phyloP scores from a whole-genome alignment of 2,797 vertebrate species.

The Crocodylus rhombifer region DNA sequence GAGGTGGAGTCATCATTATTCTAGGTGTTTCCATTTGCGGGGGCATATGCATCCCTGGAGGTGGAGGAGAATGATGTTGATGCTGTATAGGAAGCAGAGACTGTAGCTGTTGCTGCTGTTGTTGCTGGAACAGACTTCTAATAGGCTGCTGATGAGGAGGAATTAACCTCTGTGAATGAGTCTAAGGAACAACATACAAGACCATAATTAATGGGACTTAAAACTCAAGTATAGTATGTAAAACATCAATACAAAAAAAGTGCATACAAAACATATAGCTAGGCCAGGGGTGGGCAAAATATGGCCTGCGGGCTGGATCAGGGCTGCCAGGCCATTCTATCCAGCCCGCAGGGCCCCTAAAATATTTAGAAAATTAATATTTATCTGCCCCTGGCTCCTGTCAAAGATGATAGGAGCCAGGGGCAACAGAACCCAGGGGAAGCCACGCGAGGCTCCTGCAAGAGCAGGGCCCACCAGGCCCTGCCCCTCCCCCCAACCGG shows the following conservation, averaged over 20 bases:
- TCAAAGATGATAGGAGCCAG: too few species aligned
- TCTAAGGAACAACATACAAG: slow-evolving; percentile 76
- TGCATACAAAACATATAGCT: too few species aligned
- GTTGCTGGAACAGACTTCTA: slow-evolving; percentile 83
- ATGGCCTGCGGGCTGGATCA: too few species aligned
- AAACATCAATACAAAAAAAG: slow-evolving; percentile 25
- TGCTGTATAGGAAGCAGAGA: slow-evolving; percentile 92
- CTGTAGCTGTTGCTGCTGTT: slow-evolving; percentile 86
- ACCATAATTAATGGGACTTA: slow-evolving; percentile 53
- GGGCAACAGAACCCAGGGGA: too few species aligned
- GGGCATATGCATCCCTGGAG: slow-evolving; percentile 82
- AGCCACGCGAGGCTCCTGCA: too few species aligned
- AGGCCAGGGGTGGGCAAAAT: too few species aligned
- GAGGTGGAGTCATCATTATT: slow-evolving; percentile 88
- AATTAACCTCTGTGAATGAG: slow-evolving; percentile 81
- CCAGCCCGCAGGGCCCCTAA: too few species aligned
- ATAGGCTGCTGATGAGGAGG: slow-evolving; percentile 82
- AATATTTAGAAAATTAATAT: too few species aligned
- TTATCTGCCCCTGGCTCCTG: too few species aligned
- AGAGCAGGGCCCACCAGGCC: too few species aligned
- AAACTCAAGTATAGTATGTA: slow-evolving; percentile 29
- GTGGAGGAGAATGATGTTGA: slow-evolving; percentile 87
- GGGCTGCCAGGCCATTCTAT: too few species aligned
- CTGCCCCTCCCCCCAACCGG: too few species aligned
- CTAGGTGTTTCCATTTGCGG: slow-evolving; percentile 89